Evolutionary conservation across 2,888 invertebrate genomes (phyloP), one percentile per base, ranked within the genome.

Genomic region (Mimas tiliae): DNA sequence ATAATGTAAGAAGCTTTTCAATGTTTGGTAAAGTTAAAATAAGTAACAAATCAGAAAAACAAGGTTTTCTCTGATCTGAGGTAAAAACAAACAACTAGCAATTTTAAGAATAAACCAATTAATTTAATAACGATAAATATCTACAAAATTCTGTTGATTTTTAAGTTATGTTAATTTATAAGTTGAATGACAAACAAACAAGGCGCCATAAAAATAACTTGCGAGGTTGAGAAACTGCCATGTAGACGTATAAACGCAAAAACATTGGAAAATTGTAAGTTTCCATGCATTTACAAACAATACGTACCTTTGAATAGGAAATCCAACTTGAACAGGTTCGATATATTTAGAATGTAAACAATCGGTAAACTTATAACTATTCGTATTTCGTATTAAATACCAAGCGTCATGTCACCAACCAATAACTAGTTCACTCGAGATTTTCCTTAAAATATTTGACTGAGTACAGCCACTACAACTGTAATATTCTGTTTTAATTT

Each of bases 321-420:
- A 58, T 58, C 58, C 58, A 58, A 58, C 58, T 58, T 12, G 58
- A 42, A 42, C 58, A 58, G 58, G 58, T 58, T 58, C 58, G 38
- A 58, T 53, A 14, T 33, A 53, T 58, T 42, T 58, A 42, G 58
- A 58, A 58, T 58, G 58, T 58, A 58, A 58, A 58, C 58, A 58
- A 58, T 58, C 27, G 21, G 58, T 12, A 42, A 19, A n/a, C 50
- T 19, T 16, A 48, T 1, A 55, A 58, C 38, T 58, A 58, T 58
- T 38, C 4, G 42, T 19, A 58, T n/a, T 58, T 38, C 4, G 42
- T 27, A 38, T 58, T 16, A 50, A 38, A 42, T 52, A 16, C 58
- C 58, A 58, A 58, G 19, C 53, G n/a, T 42, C 42, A 42, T 33
- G n/a, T 42, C 42, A 42, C 55, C 16, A 19, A 58, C 8, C 19